Conservation (phyloP, 2,888 invertebrate genomes). For the Drosophila infuscata region DNA sequence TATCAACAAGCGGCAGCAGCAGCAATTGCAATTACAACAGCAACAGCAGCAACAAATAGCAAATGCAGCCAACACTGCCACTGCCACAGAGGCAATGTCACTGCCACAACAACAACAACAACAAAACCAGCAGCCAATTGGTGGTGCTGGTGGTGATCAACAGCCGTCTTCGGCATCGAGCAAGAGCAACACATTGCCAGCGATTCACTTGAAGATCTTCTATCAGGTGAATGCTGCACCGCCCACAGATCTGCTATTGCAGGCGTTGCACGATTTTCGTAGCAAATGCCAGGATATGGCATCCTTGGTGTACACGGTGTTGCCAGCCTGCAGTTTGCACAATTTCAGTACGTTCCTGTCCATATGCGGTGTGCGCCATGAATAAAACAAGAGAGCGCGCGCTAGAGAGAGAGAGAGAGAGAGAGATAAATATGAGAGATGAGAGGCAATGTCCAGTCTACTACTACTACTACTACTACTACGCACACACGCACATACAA, state of each 20-base stretch:
- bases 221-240: slow-evolving; percentile 89
- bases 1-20: slow-evolving; percentile 69
- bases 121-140: neutral
- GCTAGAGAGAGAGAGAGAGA: slow-evolving; percentile 6
- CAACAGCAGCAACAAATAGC: slow-evolving; percentile 20
- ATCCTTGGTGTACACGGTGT: slow-evolving; percentile 89
- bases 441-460: slow-evolving; percentile 29
- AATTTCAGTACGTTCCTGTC: slow-evolving; percentile 93
- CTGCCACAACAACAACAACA: slow-evolving; percentile 12
- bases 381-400: slow-evolving; percentile 82
- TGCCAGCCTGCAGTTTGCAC: slow-evolving; percentile 93
- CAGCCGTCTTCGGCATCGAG: slow-evolving; percentile 2
- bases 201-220: slow-evolving; percentile 91
- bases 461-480: neutral
- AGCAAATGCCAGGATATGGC: slow-evolving; percentile 86
- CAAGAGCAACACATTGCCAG: slow-evolving; percentile 84
- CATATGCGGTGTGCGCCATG: slow-evolving; percentile 92
- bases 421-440: slow-evolving; percentile 21
- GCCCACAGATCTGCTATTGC: slow-evolving; percentile 84
- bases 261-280: slow-evolving; percentile 85
- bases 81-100: slow-evolving; percentile 32
- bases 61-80: slow-evolving; percentile 22
- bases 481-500: slow-evolving; percentile 17
- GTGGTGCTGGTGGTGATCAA: slow-evolving; percentile 58
- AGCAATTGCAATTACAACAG: slow-evolving; percentile 30